A percentile compares a stretch with the other conserved stretches of the same genome.
phyloP scores from a whole-genome alignment of 2,888 invertebrate genomes.

The Blastobasis adustella region DNA sequence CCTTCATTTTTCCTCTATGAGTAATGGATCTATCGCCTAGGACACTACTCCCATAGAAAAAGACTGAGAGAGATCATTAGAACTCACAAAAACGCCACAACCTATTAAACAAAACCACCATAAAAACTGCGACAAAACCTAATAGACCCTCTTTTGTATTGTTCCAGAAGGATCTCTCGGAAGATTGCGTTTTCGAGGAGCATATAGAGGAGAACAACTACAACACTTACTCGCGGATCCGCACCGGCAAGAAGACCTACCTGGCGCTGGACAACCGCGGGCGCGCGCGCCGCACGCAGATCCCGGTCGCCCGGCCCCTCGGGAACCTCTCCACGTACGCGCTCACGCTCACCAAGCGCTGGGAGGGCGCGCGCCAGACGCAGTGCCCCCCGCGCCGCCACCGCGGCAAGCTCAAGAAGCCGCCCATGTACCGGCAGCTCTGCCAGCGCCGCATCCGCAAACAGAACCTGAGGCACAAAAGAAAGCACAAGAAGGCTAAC shows the following conservation, averaged over 20 bases:
- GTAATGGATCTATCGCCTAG: too few species aligned
- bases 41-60: too few species aligned
- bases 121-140: too few species aligned
- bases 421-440: constrained; percentile 58
- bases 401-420: constrained; percentile 59
- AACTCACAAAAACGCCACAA: too few species aligned
- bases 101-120: too few species aligned
- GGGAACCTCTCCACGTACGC: constrained; percentile 85
- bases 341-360: constrained; percentile 70
- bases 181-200: constrained; percentile 91
- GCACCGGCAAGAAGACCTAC: constrained; percentile 80
- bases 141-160: constrained; percentile 35
- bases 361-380: constrained; percentile 48
- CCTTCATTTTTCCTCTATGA: too few species aligned
- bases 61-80: too few species aligned
- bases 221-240: constrained; percentile 87
- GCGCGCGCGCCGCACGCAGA: constrained; percentile 81
- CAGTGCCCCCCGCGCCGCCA: constrained; percentile 58
- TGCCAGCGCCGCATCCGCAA: constrained; percentile 67
- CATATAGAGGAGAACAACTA: constrained; percentile 89
- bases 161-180: constrained; percentile 89
- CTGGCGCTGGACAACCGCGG: constrained; percentile 85
- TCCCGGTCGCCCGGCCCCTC: constrained; percentile 78
- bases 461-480: constrained; percentile 55
- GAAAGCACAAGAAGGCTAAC: constrained; percentile 68